Evolutionary conservation across 1,140 invertebrate genomes (phyloP).

Genomic region (Goniozus legneri): DNA sequence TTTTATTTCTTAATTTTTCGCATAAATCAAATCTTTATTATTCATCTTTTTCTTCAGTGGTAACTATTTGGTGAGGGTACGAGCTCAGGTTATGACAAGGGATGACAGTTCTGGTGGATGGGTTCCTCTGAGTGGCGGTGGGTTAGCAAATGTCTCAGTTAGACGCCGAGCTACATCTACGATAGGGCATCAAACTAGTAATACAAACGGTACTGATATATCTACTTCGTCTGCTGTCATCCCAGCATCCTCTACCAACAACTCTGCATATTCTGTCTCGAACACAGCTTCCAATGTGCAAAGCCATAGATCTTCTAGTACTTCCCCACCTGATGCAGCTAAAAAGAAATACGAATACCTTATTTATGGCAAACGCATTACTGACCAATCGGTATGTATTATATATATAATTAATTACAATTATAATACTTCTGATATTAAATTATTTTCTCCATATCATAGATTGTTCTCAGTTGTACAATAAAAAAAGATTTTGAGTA

Average conservation of each 20-base stretch:
- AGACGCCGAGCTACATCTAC: constrained; percentile 61
- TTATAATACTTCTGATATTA: not conserved
- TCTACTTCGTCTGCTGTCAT: constrained; percentile 31
- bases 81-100: constrained; percentile 96
- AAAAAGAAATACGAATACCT: constrained; percentile 77
- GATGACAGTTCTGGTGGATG: constrained; percentile 95
- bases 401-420: not conserved
- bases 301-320: constrained; percentile 38
- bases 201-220: constrained; percentile 30
- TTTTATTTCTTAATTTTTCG: too few species aligned
- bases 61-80: constrained; percentile 89
- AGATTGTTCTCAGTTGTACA: constrained; percentile 91
- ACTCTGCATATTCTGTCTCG: constrained; percentile 29
- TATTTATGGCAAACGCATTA: constrained; percentile 87
- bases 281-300: constrained; percentile 21
- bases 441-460: constrained; percentile 27
- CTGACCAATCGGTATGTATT: constrained; percentile 79
- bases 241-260: constrained; percentile 22
- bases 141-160: constrained; percentile 88
- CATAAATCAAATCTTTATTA: too few species aligned
- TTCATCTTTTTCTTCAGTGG: constrained; percentile 67
- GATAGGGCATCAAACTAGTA: constrained; percentile 26
- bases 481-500: constrained; percentile 96
- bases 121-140: constrained; percentile 90
- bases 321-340: constrained; percentile 39